These are phyloP conservation scores for Orchestia grillus DNA, from an alignment of 1,140 invertebrate species.

Conservation along the genomic window DNA sequence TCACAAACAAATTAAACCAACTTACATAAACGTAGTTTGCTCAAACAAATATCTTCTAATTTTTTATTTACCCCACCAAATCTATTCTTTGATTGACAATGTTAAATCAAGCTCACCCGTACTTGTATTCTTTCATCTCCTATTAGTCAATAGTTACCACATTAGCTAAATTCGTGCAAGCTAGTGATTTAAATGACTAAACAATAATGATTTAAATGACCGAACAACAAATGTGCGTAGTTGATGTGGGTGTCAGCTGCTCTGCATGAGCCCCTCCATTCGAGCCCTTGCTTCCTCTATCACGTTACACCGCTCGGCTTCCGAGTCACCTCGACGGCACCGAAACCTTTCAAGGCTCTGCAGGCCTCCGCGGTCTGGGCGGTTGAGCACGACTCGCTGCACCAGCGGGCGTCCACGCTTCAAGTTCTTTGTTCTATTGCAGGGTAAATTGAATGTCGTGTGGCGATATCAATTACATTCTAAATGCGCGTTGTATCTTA, in stretches of 20 bases:
- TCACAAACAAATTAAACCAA: no score
- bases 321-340: neutral
- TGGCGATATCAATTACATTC: neutral
- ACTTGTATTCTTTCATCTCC: no score
- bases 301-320: slow-evolving; percentile 46
- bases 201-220: neutral
- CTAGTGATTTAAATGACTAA: no score
- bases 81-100: no score
- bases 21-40: no score
- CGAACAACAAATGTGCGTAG: neutral
- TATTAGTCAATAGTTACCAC: no score
- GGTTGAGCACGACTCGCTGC: neutral
- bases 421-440: neutral
- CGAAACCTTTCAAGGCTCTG: neutral
- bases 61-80: no score
- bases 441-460: neutral
- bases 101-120: no score
- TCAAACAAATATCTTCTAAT: no score
- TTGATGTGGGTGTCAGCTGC: neutral
- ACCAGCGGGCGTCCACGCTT: neutral
- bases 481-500: neutral
- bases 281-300: slow-evolving; percentile 1
- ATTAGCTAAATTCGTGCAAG: no score
- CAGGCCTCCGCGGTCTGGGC: neutral
- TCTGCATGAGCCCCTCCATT: slow-evolving; percentile 15